Evolutionary conservation across 2,113 vertebrate genomes (phyloP).

Genomic region (Scophthalmus maximus): DNA sequence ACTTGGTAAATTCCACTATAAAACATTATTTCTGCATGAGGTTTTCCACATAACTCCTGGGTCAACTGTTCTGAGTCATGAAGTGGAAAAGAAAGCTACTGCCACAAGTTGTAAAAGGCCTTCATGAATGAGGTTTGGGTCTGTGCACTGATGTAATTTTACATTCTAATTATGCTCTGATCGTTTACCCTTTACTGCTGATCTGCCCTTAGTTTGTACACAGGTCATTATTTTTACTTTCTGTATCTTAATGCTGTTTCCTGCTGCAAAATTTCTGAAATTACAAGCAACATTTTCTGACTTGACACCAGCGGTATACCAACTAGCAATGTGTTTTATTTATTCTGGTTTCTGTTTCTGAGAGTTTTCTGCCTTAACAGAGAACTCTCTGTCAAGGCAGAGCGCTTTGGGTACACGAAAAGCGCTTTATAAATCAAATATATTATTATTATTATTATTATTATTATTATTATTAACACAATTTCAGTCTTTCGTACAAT

Average conservation of each 20-base stretch:
- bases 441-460: too few relatives aligned
- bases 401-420: too few relatives aligned
- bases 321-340: too few relatives aligned
- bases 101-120: slow-evolving; percentile 40
- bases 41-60: slow-evolving; percentile 55
- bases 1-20: slow-evolving; percentile 62
- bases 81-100: slow-evolving; percentile 65
- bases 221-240: slow-evolving; percentile 8
- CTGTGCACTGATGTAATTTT: slow-evolving; percentile 52
- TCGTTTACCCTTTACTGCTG: slow-evolving; percentile 50
- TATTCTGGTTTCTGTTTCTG: too few relatives aligned
- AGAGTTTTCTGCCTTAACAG: too few relatives aligned
- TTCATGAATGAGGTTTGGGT: slow-evolving; percentile 50
- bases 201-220: slow-evolving; percentile 13
- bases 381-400: too few relatives aligned
- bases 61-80: slow-evolving; percentile 61
- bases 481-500: too few relatives aligned
- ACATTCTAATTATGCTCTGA: slow-evolving; percentile 43
- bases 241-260: not conserved
- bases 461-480: too few relatives aligned
- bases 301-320: too few relatives aligned
- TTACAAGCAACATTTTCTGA: too few relatives aligned
- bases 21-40: slow-evolving; percentile 56
- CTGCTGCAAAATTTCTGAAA: not conserved
- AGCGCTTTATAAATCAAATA: too few relatives aligned